Percentiles rank a stretch among this genome's conserved stretches.
These are phyloP conservation scores for Drosophila equinoxialis DNA, from an alignment of 1,140 invertebrate species.

Conservation along the genomic window DNA sequence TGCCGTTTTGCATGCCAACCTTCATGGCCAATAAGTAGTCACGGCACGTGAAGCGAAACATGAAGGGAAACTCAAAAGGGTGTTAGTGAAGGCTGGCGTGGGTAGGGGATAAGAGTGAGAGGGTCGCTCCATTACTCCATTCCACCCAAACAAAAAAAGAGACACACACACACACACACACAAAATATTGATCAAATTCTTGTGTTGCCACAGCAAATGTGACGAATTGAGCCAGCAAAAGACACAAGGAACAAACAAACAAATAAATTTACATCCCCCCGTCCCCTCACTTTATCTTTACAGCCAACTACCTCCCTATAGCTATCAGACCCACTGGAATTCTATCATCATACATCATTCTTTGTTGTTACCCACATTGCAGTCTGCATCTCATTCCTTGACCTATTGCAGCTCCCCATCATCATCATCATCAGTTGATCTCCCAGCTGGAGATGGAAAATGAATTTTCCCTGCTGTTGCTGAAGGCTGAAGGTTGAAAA, in stretches of 20 bases:
- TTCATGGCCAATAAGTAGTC: conserved; percentile 77
- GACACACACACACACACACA: conserved; percentile 10
- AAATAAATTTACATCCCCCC: conserved; percentile 50
- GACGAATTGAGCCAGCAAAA: conserved; percentile 18
- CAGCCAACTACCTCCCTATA: neutral
- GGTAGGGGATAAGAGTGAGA: neutral
- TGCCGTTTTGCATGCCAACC: conserved; percentile 50
- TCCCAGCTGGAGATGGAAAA: neutral
- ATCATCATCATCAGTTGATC: neutral
- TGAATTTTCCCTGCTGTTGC: conserved; percentile 20
- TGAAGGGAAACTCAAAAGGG: conserved; percentile 3
- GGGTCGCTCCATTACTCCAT: neutral
- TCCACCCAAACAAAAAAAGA: neutral
- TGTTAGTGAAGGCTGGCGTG: conserved; percentile 18
- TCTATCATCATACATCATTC: no score
- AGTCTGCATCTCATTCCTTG: conserved; percentile 4
- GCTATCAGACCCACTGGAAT: neutral
- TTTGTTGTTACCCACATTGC: neutral
- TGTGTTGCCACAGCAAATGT: conserved; percentile 60
- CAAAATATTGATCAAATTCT: conserved; percentile 75
- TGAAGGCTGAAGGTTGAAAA: conserved; percentile 59
- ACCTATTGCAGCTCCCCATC: neutral
- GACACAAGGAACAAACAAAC: conserved; percentile 43
- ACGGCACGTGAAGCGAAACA: conserved; percentile 57
- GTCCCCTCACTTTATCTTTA: neutral